A percentile compares a stretch with the other conserved stretches of the same genome.
phyloP scores from a whole-genome alignment of 2,113 vertebrate genomes.

The Clarias magur region DNA sequence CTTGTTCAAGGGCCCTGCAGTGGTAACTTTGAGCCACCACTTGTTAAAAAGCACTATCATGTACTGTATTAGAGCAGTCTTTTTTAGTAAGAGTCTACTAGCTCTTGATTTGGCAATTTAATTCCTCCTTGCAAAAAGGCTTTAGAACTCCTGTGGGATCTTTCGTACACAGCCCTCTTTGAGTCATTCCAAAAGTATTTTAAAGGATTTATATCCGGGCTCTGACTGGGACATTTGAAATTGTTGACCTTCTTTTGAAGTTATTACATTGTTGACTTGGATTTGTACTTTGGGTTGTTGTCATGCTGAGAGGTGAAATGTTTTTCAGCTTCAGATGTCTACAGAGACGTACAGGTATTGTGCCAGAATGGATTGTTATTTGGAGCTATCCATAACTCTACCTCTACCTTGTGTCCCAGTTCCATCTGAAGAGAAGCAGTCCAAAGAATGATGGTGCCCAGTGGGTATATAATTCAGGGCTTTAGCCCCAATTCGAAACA shows the following conservation, averaged over 20 bases:
- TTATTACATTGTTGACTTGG: neutral
- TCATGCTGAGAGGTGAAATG: neutral
- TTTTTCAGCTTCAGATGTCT: neutral
- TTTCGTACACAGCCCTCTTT: neutral
- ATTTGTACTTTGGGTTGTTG: neutral
- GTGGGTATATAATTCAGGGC: neutral
- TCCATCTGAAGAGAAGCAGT: neutral
- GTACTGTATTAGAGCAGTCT: neutral
- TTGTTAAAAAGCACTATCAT: neutral
- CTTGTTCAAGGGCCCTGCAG: too few relatives aligned
- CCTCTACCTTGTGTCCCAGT: neutral
- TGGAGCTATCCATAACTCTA: neutral
- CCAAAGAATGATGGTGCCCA: too few relatives aligned
- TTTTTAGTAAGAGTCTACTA: neutral
- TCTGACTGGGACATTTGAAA: neutral
- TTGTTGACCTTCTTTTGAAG: neutral
- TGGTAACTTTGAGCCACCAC: neutral
- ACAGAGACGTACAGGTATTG: neutral
- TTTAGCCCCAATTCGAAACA: neutral
- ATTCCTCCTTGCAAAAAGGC: too few relatives aligned
- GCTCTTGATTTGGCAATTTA: neutral
- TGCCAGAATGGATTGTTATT: neutral
- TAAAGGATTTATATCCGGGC: neutral
- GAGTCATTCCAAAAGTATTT: neutral
- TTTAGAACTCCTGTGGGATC: neutral